These are phyloP conservation scores for Recurvirostra avosetta DNA, from an alignment of 2,113 vertebrate species.

Conservation along the genomic window DNA sequence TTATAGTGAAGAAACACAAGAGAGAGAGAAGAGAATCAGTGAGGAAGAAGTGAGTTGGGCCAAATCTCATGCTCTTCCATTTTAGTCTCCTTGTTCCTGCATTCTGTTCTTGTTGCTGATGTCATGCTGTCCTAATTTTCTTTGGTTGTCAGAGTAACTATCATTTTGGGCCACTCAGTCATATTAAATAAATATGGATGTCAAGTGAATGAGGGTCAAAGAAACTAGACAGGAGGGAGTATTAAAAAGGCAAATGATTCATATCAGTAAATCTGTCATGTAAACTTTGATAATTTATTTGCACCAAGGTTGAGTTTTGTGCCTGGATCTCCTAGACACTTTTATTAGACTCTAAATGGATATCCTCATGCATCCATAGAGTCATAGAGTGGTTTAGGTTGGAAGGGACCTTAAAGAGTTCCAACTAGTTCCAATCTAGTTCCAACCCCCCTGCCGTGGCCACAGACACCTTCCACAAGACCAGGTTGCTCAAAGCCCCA, in stretches of 20 bases:
- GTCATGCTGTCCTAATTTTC: slow-evolving; percentile 35
- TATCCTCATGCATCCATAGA: background rate
- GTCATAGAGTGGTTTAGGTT: too few species aligned
- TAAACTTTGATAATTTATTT: background rate
- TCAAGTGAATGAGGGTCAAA: slow-evolving; percentile 62
- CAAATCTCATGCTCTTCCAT: background rate
- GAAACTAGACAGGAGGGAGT: background rate
- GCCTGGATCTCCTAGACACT: background rate
- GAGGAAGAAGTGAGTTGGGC: background rate
- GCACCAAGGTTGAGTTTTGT: background rate
- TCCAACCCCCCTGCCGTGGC: too few species aligned
- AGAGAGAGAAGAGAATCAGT: background rate
- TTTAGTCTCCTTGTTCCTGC: background rate
- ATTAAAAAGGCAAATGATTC: background rate
- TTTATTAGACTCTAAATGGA: background rate
- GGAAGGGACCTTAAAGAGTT: too few species aligned
- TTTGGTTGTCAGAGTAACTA: slow-evolving; percentile 80
- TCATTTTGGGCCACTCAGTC: slow-evolving; percentile 75
- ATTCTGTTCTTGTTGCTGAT: background rate
- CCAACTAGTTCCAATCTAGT: too few species aligned
- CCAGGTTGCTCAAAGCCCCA: too few species aligned
- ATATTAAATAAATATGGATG: slow-evolving; percentile 76
- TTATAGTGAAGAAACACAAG: background rate
- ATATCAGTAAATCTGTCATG: background rate
- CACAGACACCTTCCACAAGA: too few species aligned